Base-by-base conservation (phyloP, 2,888 invertebrate species). In the Melikaiella ostensackeni region DNA sequence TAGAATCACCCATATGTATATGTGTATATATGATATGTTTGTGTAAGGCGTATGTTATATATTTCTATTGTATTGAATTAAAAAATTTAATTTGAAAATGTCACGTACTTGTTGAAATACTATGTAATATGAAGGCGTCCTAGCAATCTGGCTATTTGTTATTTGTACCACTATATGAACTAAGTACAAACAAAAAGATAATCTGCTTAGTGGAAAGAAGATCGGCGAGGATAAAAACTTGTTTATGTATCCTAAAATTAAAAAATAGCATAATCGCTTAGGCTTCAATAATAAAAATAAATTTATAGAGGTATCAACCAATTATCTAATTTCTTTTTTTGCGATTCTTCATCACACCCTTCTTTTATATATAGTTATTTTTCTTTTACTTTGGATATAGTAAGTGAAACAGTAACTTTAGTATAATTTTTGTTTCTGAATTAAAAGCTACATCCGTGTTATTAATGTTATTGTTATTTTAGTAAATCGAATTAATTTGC, bases 201-300 rank as follows among this genome's bases (percentile, higher is more conserved):
- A 59, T 59, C 59, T 59, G 59, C 59, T 59, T 16, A 59, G 21
- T 27, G 59, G 59, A 16, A 59, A 59, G 59, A 59, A 59, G 27
- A 59, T 21, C 27, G 27, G 59, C 1, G 6, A 27, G 27, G 59
- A 59, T 1, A 59, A 59, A 59, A 59, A 50, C n/a, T 50, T 50
- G 8, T 50, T n/a, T 7, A 50, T n/a, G n/a, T n/a, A 59, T 59
- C 27, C 59, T 59, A 27, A 27, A 59, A 59, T 59, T 27, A 24
- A 59, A 59, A 5, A 59, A 21, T 24, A 24, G 11, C 1, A 59
- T 21, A 13, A 59, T 9, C 11, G 24, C 13, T n/a, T 1, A 7
- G 19, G 1, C 7, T 46, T 46, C 2, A 19, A 19, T 2, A 38
- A 38, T 8, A 9, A 19, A 46, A 46, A 7, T 1, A 19, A n/a